These are phyloP conservation scores for Dryobota labecula DNA, from an alignment of 2,888 invertebrate genomes.

Conservation along the genomic window DNA sequence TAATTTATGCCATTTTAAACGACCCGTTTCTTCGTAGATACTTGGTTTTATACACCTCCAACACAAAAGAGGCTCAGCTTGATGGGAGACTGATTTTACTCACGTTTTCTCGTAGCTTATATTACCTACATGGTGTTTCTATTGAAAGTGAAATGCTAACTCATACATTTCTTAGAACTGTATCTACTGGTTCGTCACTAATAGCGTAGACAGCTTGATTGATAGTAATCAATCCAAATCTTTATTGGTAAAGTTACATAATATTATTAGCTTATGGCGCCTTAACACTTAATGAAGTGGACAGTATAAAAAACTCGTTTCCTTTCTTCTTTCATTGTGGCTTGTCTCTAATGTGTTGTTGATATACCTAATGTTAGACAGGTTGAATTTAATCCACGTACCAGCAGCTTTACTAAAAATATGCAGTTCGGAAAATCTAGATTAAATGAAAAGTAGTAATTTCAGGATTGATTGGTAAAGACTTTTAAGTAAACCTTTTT, in stretches of 20 bases:
- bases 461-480: neutral
- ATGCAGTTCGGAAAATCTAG: neutral
- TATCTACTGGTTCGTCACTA: constrained; percentile 6
- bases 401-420: neutral
- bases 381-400: neutral
- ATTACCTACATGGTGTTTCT: constrained; percentile 38
- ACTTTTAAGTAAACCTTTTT: too few species aligned
- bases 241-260: constrained; percentile 1
- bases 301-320: constrained; percentile 1
- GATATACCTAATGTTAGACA: neutral
- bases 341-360: neutral
- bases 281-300: neutral
- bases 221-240: neutral
- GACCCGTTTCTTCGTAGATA: constrained; percentile 41
- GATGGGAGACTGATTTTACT: constrained; percentile 63
- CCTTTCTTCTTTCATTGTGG: constrained; percentile 9
- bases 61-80: constrained; percentile 59
- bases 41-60: constrained; percentile 46
- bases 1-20: constrained; percentile 56
- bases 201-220: constrained; percentile 14
- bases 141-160: constrained; percentile 69
- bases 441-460: neutral
- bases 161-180: constrained; percentile 25
- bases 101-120: constrained; percentile 66
- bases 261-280: constrained; percentile 13